Conservation (phyloP, 2,797 vertebrate species). For the Lindbergichthys nudifrons region DNA sequence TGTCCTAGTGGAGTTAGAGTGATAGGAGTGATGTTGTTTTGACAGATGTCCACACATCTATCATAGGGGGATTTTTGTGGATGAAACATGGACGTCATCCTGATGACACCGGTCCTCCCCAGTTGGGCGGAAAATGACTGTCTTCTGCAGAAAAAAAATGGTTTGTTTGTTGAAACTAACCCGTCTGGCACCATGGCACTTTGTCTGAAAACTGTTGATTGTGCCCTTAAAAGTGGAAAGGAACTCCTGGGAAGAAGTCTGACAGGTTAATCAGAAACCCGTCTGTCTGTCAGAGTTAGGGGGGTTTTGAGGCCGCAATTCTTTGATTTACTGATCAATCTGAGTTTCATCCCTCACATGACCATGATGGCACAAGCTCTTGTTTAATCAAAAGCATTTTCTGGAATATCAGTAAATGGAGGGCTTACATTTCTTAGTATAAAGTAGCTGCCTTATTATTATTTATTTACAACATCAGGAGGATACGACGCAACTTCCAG, state of each 20-base stretch:
- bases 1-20: neutral
- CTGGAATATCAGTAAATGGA: too few species aligned
- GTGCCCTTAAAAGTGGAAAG: neutral
- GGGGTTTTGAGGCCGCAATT: neutral
- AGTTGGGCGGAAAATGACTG: too few species aligned
- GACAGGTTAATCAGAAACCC: neutral
- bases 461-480: too few species aligned
- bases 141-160: neutral
- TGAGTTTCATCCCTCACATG: neutral
- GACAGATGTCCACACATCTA: conserved; percentile 18
- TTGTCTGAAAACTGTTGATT: neutral
- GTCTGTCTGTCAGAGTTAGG: neutral
- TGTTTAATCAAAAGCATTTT: too few species aligned
- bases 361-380: too few species aligned
- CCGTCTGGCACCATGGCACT: neutral
- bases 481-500: too few species aligned
- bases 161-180: conserved; percentile 2
- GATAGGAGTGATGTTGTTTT: conserved; percentile 23
- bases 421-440: too few species aligned
- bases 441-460: too few species aligned
- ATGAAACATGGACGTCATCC: neutral
- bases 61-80: conserved; percentile 8
- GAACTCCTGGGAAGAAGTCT: neutral
- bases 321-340: neutral
- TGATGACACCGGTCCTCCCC: neutral